Percentiles rank a stretch among this genome's conserved stretches.
These are phyloP conservation scores for Poeciliopsis occidentalis DNA, from an alignment of 2,113 vertebrate genomes.

Conservation along the genomic window DNA sequence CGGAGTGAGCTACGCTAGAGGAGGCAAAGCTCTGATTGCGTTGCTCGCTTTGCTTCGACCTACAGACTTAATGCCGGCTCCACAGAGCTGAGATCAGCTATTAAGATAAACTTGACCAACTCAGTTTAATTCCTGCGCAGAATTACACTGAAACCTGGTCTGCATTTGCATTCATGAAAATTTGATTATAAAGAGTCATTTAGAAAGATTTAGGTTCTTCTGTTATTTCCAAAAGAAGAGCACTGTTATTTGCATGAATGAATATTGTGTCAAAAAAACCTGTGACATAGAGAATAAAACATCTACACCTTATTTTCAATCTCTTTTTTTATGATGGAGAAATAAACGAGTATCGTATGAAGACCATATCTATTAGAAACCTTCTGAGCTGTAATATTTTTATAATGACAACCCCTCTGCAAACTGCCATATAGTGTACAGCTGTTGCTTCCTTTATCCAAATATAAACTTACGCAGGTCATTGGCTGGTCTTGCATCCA, in stretches of 20 bases:
- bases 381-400: slow-evolving; percentile 44
- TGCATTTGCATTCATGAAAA: slow-evolving; percentile 82
- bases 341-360: slow-evolving; percentile 41
- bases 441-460: slow-evolving; percentile 68
- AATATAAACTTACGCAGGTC: slow-evolving; percentile 62
- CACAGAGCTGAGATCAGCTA: slow-evolving; percentile 81
- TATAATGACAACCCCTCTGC: slow-evolving; percentile 61
- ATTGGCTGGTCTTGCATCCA: slow-evolving; percentile 46
- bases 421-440: slow-evolving; percentile 44
- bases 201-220: slow-evolving; percentile 77
- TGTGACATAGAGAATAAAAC: slow-evolving; percentile 58
- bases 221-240: slow-evolving; percentile 72
- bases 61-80: slow-evolving; percentile 75
- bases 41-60: slow-evolving; percentile 68
- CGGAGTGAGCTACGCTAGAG: slow-evolving; percentile 78
- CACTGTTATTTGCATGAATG: slow-evolving; percentile 78
- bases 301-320: slow-evolving; percentile 59
- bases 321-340: slow-evolving; percentile 28
- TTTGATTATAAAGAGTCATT: slow-evolving; percentile 82
- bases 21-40: slow-evolving; percentile 81
- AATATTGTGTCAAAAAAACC: slow-evolving; percentile 72
- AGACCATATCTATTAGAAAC: slow-evolving; percentile 47
- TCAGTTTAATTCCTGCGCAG: slow-evolving; percentile 79
- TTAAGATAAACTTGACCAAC: slow-evolving; percentile 82
- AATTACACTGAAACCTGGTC: slow-evolving; percentile 73